Evolutionary conservation across 2,888 invertebrate genomes (phyloP), one percentile per base, ranked within the genome.

Genomic region (Halictus ligatus): DNA sequence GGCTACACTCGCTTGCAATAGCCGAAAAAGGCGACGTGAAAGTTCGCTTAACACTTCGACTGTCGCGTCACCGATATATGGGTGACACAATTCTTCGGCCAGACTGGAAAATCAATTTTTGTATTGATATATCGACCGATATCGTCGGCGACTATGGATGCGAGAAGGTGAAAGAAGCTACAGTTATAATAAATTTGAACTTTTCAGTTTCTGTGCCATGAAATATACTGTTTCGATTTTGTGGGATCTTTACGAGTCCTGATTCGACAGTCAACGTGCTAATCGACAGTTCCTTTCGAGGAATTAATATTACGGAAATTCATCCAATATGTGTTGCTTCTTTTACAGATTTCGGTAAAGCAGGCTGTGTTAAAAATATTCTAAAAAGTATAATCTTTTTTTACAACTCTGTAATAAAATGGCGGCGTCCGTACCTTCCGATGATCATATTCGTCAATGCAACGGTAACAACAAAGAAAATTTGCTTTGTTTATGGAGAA

Each of bases 61-160:
- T 64, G 29, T 29, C 29, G 15, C 64, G 29, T 64, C 64, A 64
- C 15, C 64, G 64, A 64, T 64, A 64, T 64, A 64, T 64, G 64
- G 64, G 29, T 64, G 64, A 64, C 64, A 64, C 29, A 64, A 64
- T 64, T 64, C 29, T 64, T 29, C 15, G 64, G 29, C 64, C 64
- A 64, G 29, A 29, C 64, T 64, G 64, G 64, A 64, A 64, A 64
- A 64, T 64, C 64, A 64, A 64, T 64, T 64, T 64, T 64, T 64
- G 13, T 29, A 64, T 29, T 64, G 64, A 64, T 64, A 64, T 29
- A 64, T 64, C 25, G 64, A 64, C 29, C 15, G 64, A 64, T 64
- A 64, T 29, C 15, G 15, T 15, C 64, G 64, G 29, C 29, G 29
- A 15, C 15, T 15, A 64, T 29, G 13, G 60, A 60, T 25, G 60